A percentile compares a stretch with the other conserved stretches of the same genome.
These are phyloP conservation scores for Palythoa caribaeorum DNA, from an alignment of 92 coral and sea anemone genomes.

Conservation along the genomic window DNA sequence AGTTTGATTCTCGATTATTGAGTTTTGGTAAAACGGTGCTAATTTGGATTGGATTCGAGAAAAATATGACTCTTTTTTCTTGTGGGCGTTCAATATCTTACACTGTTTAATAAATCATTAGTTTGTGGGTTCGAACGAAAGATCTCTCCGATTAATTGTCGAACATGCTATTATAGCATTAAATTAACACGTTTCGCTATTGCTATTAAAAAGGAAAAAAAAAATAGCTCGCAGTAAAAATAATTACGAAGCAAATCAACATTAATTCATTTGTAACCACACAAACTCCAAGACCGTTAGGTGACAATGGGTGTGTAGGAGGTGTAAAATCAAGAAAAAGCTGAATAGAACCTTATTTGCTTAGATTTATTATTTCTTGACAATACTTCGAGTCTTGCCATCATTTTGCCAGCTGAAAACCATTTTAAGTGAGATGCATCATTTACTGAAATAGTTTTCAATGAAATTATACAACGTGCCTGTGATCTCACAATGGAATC, in stretches of 20 bases:
- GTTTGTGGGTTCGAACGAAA: constrained; percentile 13
- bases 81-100: not conserved
- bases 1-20: not conserved
- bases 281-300: not conserved
- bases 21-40: not conserved
- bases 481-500: not conserved
- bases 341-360: not conserved
- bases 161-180: not conserved
- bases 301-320: constrained; percentile 20
- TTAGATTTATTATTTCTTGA: not conserved
- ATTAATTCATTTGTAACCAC: not conserved
- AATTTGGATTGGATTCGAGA: not conserved
- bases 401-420: constrained; percentile 37
- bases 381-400: constrained; percentile 8
- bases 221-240: not conserved
- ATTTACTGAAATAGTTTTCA: not conserved
- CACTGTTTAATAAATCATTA: constrained; percentile 33
- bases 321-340: not conserved
- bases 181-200: not conserved
- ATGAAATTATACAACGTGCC: not conserved
- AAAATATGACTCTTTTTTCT: not conserved
- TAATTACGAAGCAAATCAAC: not conserved
- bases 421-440: not conserved
- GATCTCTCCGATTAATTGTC: constrained; percentile 10
- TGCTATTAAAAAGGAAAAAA: not conserved